Conservation (phyloP, 1,140 invertebrate species). For the Drosophila asahinai region DNA sequence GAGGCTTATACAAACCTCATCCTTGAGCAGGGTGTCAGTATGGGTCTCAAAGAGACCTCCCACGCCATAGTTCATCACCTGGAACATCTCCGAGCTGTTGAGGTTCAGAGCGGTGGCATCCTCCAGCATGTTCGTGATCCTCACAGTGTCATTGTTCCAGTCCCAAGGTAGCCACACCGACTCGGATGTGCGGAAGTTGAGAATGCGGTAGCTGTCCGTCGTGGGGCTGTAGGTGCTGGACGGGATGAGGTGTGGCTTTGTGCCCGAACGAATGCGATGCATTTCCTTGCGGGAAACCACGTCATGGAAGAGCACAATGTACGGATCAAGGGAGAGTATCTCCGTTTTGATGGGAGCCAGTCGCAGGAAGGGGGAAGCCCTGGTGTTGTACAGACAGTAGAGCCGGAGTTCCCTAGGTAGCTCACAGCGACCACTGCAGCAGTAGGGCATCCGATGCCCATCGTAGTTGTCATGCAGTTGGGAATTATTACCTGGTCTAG, state of each 20-base stretch:
- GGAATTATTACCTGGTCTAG: background rate
- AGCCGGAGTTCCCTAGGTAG: background rate
- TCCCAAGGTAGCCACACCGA: conserved; percentile 13
- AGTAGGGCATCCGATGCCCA: background rate
- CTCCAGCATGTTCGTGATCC: background rate
- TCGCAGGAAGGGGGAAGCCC: conserved; percentile 4
- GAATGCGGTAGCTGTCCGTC: background rate
- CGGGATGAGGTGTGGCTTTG: background rate
- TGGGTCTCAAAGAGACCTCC: conserved; percentile 21
- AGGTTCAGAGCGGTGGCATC: conserved; percentile 16
- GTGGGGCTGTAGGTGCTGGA: background rate
- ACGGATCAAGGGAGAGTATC: conserved; percentile 28
- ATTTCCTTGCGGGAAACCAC: background rate
- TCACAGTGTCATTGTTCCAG: background rate
- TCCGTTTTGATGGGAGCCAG: conserved; percentile 43
- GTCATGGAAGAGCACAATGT: conserved; percentile 28
- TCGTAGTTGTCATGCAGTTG: background rate
- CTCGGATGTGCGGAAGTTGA: conserved; percentile 6
- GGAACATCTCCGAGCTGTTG: conserved; percentile 12
- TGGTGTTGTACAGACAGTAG: conserved; percentile 38
- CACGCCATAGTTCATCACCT: conserved; percentile 32
- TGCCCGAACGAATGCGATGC: background rate
- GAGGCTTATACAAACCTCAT: background rate
- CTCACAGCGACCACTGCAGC: conserved; percentile 34
- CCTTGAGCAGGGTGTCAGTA: background rate